Base-by-base conservation (phyloP, 2,888 invertebrate species). In the Aphodius granarius region DNA sequence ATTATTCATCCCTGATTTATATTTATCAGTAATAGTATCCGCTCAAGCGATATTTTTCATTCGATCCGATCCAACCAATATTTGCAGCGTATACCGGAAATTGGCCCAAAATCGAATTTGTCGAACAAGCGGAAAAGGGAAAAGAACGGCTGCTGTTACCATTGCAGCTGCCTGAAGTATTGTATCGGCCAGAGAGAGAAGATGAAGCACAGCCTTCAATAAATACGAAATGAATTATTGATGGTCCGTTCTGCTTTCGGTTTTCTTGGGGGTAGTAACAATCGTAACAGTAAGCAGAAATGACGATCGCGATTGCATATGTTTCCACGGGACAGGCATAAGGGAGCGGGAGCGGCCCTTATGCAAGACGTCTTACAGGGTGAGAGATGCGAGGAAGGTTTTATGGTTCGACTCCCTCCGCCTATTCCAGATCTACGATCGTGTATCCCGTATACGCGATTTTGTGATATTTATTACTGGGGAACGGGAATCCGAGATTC, bases 271-370 rank as follows among this genome's bases (percentile, higher is more conserved):
- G 43, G 3, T 3, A 43, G 43, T 43, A 43, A 43, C 43, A 43
- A 43, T 22, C 21, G 21, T 68, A 20, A 68, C 22, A 68, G 68
- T 68, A 68, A 68, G 68, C 68, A 68, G 68, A 68, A 19, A 68
- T 43, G 43, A 43, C 3, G 1, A 43, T 43, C 6, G 43, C 43
- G 43, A 43, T 20, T 68, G 68, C 68, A 68, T 68, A 68, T 68
- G 68, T 68, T 65, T 68, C 22, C 68, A 20, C 68, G n/a, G 13
- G 43, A 43, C 43, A 43, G 43, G 43, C 43, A 43, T 4, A 9
- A 4, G 9, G 23, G 23, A 4, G 9, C 9, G 43, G 9, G 13
- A 13, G 43, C 43, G 43, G 43, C 22, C 20, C 68, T 68, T 21
- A 68, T 68, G 68, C 68, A 21, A n/a, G 20, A 21, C 68, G 20